Conservation (phyloP, 2,888 invertebrate genomes). For the Heteropelma amictum region DNA sequence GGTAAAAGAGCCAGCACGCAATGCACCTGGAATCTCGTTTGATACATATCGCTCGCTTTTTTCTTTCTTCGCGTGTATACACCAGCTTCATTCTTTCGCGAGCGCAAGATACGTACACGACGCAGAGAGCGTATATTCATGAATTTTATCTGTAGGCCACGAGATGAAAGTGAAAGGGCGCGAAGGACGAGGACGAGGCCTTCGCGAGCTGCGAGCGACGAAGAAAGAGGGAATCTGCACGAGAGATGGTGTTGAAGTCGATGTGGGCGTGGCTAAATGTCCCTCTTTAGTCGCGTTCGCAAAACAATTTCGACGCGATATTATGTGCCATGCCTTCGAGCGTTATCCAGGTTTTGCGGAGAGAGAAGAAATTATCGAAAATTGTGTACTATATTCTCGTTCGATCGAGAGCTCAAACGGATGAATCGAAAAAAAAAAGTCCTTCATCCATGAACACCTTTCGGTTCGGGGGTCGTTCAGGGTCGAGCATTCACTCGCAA, state of each 20-base stretch:
- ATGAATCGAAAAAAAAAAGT: constrained; percentile 1
- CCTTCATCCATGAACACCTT: constrained; percentile 50
- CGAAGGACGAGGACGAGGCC: constrained; percentile 52
- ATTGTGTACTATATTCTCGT: background rate
- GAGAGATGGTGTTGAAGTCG: constrained; percentile 5
- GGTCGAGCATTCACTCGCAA: constrained; percentile 51
- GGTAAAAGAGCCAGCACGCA: constrained; percentile 35
- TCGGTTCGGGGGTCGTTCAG: constrained; percentile 38
- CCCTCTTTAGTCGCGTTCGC: background rate
- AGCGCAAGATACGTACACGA: background rate
- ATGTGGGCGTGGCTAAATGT: constrained; percentile 45
- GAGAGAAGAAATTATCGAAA: background rate
- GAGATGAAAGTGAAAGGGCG: constrained; percentile 57
- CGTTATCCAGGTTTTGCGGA: background rate
- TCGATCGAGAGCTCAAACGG: background rate
- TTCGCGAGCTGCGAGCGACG: constrained; percentile 37
- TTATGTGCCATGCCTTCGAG: background rate
- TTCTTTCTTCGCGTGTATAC: background rate
- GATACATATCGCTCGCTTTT: background rate
- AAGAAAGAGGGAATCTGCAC: background rate
- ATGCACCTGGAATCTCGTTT: constrained; percentile 39
- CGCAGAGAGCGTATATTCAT: constrained; percentile 28
- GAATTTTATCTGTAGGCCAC: constrained; percentile 53
- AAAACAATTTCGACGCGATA: background rate
- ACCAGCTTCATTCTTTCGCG: background rate